Conservation (phyloP, 2,113 vertebrate species). For the Podarcis cretensis region DNA sequence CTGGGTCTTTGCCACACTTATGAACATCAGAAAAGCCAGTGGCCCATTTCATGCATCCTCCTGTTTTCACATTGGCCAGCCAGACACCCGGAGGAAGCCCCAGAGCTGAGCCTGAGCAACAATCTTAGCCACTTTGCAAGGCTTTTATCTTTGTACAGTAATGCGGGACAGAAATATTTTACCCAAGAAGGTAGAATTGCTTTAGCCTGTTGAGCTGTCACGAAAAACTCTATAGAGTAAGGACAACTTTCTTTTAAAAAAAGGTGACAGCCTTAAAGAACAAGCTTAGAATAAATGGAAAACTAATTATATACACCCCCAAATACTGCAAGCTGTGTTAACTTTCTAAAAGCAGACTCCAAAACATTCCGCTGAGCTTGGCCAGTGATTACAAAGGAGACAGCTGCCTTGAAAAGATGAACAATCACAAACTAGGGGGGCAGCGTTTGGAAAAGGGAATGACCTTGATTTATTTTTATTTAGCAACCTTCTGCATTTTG, state of each 20-base stretch:
- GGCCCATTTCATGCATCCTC: too few species aligned
- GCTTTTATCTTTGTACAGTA: neutral
- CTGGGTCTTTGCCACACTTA: neutral
- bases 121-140: too few species aligned
- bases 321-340: neutral
- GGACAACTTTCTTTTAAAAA: too few species aligned
- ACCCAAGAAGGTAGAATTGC: neutral
- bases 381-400: neutral
- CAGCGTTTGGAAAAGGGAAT: neutral
- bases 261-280: neutral
- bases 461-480: neutral
- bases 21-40: too few species aligned
- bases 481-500: too few species aligned
- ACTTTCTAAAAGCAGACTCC: neutral
- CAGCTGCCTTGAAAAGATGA: neutral
- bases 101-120: too few species aligned
- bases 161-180: too few species aligned
- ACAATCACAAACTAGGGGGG: neutral
- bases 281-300: neutral
- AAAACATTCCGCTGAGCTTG: neutral
- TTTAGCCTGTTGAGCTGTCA: neutral
- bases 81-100: too few species aligned
- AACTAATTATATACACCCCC: neutral
- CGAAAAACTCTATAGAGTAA: too few species aligned
- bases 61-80: too few species aligned